Evolutionary conservation across 1,140 invertebrate genomes (phyloP), one percentile per base, ranked within the genome.

Genomic region (Drosophila fuyamai): DNA sequence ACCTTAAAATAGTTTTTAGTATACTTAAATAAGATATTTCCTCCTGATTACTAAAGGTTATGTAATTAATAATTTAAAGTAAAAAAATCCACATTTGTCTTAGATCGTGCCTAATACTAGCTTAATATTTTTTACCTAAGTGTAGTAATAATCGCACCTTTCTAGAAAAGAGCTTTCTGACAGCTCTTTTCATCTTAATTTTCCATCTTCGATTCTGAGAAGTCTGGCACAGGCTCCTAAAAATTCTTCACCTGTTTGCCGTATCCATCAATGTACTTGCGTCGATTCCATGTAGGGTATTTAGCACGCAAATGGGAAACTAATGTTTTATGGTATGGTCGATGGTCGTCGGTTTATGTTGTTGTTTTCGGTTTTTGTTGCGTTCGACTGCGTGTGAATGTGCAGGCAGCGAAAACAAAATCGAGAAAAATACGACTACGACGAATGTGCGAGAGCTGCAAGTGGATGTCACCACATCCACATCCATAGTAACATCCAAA

Each of bases 261-360:
- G 0, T 6, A 9, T 16, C 13, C 14, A 43, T 77, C 14, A 43
- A 74, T 78, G 82, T 59, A 65, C 81, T 55, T 10, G 43, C 8
- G 7, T 7, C 29, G 53, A 68, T 66, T 43, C 81, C 56, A 54
- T 60, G 81, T 88, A 86, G 82, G 83, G 82, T 88, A 88, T 82
- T 86, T 88, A 86, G 83, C 83, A 86, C 83, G 83, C 83, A 86
- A 86, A 86, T 86, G 83, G 84, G 79, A 86, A 86, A 89, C 83
- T 86, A 86, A 86, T 86, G 83, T 83, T 86, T 86, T 86, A 86
- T 86, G 84, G 83, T 82, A 78, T 68, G 77, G 53, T 63, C 70
- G 80, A 82, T 82, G 79, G 66, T 71, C 43, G 67, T 18, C 56
- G 50, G 73, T 76, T 56, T 78, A 59, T 75, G 53, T 53, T 58